Evolutionary conservation across 2,888 invertebrate genomes (phyloP).

Genomic region (Plagiodera versicolora): DNA sequence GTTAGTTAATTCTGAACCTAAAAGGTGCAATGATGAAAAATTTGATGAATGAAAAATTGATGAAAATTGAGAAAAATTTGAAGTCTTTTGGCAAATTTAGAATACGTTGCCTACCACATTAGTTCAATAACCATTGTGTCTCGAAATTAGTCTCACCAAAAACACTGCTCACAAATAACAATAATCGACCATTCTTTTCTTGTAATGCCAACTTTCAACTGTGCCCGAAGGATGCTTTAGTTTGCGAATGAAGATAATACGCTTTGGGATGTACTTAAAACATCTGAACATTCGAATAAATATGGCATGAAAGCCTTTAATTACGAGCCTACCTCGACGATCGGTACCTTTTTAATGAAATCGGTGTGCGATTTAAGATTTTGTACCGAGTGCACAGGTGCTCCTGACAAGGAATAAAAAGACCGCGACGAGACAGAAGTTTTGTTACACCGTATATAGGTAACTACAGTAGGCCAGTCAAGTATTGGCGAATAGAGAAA

Average conservation of each 20-base stretch:
- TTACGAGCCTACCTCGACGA: neutral
- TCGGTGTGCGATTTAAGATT: neutral
- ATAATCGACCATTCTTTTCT: neutral
- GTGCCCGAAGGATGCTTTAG: neutral
- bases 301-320: neutral
- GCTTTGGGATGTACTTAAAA: neutral
- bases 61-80: too few relatives aligned
- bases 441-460: slow-evolving; percentile 1
- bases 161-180: too few relatives aligned
- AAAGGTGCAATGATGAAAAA: too few relatives aligned
- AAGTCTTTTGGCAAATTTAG: too few relatives aligned
- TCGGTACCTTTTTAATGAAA: neutral
- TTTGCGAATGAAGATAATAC: neutral
- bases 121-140: too few relatives aligned
- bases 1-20: too few relatives aligned
- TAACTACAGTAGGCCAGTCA: neutral
- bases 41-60: too few relatives aligned
- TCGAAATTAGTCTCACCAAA: too few relatives aligned
- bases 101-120: too few relatives aligned
- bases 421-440: neutral
- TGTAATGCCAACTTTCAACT: neutral
- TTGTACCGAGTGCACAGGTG: neutral
- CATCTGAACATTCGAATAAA: neutral
- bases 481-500: neutral
- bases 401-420: neutral